Percentiles rank a stretch among this genome's conserved stretches.
phyloP scores from a whole-genome alignment of 2,888 invertebrate genomes.

The Sepiola atlantica region DNA sequence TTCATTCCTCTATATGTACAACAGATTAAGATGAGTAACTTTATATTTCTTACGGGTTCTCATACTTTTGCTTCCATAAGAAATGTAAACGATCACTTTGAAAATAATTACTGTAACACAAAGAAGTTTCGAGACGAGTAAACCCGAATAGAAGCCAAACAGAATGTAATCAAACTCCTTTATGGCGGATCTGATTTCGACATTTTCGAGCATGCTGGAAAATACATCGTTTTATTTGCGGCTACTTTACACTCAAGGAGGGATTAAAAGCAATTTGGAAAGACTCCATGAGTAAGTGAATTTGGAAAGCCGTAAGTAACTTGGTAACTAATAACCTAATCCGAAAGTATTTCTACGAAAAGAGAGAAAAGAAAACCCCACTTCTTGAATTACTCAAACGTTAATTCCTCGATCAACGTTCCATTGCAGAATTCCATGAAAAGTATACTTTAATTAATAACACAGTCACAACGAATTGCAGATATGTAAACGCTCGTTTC shows the following conservation, averaged over 20 bases:
- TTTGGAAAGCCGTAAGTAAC: background rate
- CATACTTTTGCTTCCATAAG: no score
- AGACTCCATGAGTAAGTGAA: background rate
- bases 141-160: no score
- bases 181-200: background rate
- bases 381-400: background rate
- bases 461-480: no score
- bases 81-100: no score
- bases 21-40: no score
- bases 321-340: background rate
- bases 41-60: no score
- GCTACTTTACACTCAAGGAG: slow-evolving; percentile 18
- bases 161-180: no score
- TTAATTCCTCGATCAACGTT: background rate
- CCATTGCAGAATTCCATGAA: background rate
- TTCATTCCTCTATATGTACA: no score
- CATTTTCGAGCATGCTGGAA: background rate
- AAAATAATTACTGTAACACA: no score
- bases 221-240: background rate
- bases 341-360: background rate
- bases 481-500: no score
- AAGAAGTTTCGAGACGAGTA: no score
- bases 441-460: no score
- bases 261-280: background rate
- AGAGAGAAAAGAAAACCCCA: background rate